A percentile compares a stretch with the other conserved stretches of the same genome.
These are phyloP conservation scores for Agriopis leucophaearia DNA, from an alignment of 2,888 invertebrate species.

Conservation along the genomic window DNA sequence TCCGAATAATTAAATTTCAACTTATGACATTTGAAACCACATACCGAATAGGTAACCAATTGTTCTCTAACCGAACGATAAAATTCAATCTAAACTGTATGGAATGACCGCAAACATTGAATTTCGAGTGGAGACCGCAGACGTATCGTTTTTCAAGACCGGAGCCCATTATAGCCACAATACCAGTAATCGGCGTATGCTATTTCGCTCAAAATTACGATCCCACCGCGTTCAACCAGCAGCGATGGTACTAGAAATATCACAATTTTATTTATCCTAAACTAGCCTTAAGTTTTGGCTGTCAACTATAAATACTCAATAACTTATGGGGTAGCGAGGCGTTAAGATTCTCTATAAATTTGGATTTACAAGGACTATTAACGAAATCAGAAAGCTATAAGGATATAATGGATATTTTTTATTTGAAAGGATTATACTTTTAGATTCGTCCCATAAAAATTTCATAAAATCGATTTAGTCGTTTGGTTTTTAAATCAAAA, in stretches of 20 bases:
- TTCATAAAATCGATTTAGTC: too few species aligned
- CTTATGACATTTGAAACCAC: constrained; percentile 17
- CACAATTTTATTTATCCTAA: constrained; percentile 33
- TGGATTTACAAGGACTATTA: background rate
- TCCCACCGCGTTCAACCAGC: constrained; percentile 50
- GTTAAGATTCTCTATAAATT: constrained; percentile 1
- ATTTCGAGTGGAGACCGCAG: constrained; percentile 56
- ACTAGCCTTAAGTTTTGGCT: constrained; percentile 15
- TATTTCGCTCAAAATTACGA: constrained; percentile 57
- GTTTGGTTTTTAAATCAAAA: too few species aligned
- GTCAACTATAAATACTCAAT: constrained; percentile 25
- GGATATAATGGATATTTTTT: too few species aligned
- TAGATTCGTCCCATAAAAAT: too few species aligned
- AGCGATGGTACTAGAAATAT: constrained; percentile 26
- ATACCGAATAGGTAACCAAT: constrained; percentile 35
- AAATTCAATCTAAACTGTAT: constrained; percentile 57
- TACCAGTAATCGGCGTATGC: constrained; percentile 67
- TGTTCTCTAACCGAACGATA: constrained; percentile 43
- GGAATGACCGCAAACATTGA: constrained; percentile 51
- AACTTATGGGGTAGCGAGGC: constrained; percentile 8
- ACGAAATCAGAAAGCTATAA: background rate
- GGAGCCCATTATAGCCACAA: constrained; percentile 69
- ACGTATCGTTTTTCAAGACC: constrained; percentile 74
- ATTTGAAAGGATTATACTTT: too few species aligned
- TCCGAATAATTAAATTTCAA: constrained; percentile 1